These are phyloP conservation scores for Myoxocephalus aenaeus DNA, from an alignment of 2,797 vertebrate species.

Conservation along the genomic window DNA sequence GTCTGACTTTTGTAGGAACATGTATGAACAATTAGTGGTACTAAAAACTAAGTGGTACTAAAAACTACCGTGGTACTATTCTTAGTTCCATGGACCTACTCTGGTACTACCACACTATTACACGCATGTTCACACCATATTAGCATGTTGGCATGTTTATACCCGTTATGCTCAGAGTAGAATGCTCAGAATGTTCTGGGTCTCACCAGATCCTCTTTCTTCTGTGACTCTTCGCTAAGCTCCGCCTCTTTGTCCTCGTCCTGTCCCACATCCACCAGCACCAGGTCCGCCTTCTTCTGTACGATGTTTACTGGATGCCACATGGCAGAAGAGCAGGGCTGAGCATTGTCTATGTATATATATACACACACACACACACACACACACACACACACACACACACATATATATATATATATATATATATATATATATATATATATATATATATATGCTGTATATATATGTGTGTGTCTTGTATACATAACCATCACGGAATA, in stretches of 20 bases:
- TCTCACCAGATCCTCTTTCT: constrained; percentile 4
- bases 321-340: constrained; percentile 32
- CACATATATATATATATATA: too few species aligned
- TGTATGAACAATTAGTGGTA: too few species aligned
- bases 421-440: too few species aligned
- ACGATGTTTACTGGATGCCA: constrained; percentile 82
- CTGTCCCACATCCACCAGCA: constrained; percentile 80
- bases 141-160: neutral
- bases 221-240: neutral
- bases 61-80: too few species aligned
- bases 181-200: neutral
- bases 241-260: constrained; percentile 21
- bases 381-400: too few species aligned
- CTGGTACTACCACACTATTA: too few species aligned
- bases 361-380: too few species aligned
- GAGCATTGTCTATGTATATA: neutral
- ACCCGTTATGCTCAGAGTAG: neutral
- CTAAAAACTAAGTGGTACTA: too few species aligned
- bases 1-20: too few species aligned
- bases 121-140: neutral
- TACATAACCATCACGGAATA: neutral
- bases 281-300: constrained; percentile 66
- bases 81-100: too few species aligned
- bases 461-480: constrained; percentile 3
- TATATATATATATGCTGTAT: neutral